A percentile compares a stretch with the other conserved stretches of the same genome.
phyloP scores from a whole-genome alignment of 2,888 invertebrate genomes.

The Coelopa pilipes region DNA sequence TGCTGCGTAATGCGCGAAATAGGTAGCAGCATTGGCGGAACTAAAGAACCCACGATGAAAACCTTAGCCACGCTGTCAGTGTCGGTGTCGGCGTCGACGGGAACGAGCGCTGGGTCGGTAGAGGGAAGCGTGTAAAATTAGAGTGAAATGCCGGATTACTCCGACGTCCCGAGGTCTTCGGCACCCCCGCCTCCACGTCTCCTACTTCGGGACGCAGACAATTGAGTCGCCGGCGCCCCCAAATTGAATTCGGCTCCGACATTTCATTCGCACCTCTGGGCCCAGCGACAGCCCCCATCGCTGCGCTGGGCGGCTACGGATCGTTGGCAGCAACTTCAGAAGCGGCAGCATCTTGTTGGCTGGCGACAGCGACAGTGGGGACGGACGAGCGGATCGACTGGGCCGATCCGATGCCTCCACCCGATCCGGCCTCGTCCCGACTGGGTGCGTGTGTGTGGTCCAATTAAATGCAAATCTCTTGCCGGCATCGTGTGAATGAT shows the following conservation, averaged over 20 bases:
- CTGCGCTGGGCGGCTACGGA: background rate
- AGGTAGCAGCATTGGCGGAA: background rate
- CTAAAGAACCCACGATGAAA: background rate
- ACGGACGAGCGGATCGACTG: too few species aligned
- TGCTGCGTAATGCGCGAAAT: conserved; percentile 9
- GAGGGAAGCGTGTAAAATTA: too few species aligned
- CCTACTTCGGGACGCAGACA: too few species aligned
- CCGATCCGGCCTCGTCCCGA: conserved; percentile 11
- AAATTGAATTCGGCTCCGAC: background rate
- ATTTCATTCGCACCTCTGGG: conserved; percentile 8
- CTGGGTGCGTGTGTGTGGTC: conserved; percentile 56
- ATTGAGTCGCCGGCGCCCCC: background rate
- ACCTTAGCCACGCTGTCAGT: background rate
- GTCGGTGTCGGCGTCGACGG: too few species aligned
- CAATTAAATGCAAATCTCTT: conserved; percentile 60
- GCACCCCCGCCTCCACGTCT: too few species aligned
- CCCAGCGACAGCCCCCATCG: background rate
- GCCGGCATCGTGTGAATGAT: conserved; percentile 62
- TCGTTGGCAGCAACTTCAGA: conserved; percentile 4
- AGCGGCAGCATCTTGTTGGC: conserved; percentile 2
- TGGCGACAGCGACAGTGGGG: too few species aligned
- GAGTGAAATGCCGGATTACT: too few species aligned
- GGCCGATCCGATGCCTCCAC: background rate
- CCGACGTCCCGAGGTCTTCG: too few species aligned
- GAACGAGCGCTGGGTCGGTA: too few species aligned